Percentiles rank a stretch among this genome's conserved stretches.
These are phyloP conservation scores for Mesoclemmys tuberculata DNA, from an alignment of 2,113 vertebrate genomes.

Conservation along the genomic window DNA sequence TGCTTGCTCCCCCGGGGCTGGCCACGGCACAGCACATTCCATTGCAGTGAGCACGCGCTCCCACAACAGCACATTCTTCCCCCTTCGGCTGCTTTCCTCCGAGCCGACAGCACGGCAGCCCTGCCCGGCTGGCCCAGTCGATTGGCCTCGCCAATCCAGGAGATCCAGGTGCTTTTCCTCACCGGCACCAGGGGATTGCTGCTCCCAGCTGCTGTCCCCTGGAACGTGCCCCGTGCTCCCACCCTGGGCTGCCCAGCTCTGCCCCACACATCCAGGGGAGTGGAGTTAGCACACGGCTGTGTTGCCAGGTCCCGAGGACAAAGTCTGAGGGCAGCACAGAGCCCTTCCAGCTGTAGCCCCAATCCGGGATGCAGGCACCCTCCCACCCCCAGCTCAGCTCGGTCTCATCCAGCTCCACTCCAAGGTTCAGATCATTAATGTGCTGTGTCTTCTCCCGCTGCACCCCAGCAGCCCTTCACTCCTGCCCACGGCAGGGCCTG, in stretches of 20 bases:
- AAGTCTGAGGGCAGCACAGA: background rate
- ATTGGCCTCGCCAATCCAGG: background rate
- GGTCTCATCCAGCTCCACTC: background rate
- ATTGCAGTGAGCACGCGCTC: constrained; percentile 55
- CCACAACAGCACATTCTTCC: constrained; percentile 47
- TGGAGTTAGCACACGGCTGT: background rate
- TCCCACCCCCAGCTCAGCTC: background rate
- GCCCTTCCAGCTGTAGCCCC: background rate
- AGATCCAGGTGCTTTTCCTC: background rate
- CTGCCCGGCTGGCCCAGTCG: background rate
- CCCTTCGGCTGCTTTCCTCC: background rate
- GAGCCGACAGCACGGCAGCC: accelerated
- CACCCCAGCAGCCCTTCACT: background rate
- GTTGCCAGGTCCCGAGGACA: background rate
- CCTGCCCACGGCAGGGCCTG: background rate
- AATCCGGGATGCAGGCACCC: background rate
- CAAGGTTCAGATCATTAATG: background rate
- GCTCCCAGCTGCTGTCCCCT: background rate
- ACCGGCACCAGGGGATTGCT: background rate
- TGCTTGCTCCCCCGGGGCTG: constrained; percentile 37
- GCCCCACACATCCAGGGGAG: background rate
- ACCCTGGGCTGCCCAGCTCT: background rate
- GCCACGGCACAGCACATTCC: constrained; percentile 73
- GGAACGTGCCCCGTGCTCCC: background rate
- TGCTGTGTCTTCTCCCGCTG: background rate